These are phyloP conservation scores for Paratilapia polleni DNA, from an alignment of 2,113 vertebrate species.

Conservation along the genomic window DNA sequence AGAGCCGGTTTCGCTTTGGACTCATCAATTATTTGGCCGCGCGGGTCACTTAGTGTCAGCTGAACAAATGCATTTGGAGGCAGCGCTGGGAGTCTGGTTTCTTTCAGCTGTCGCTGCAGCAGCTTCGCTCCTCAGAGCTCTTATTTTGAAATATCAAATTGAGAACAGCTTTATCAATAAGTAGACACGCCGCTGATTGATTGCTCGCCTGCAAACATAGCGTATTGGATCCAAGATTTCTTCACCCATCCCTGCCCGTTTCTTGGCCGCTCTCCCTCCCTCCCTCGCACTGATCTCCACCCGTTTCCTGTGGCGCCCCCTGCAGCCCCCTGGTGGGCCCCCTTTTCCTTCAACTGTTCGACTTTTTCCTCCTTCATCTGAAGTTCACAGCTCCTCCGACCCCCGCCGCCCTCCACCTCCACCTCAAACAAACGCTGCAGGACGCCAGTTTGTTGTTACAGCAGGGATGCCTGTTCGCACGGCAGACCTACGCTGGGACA, in stretches of 20 bases:
- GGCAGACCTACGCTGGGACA: slow-evolving; percentile 36
- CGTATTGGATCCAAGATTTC: neutral
- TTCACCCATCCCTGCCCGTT: neutral
- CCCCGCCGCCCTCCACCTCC: neutral
- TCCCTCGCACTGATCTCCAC: slow-evolving; percentile 16
- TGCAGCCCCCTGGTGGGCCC: slow-evolving; percentile 44
- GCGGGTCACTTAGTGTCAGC: slow-evolving; percentile 7
- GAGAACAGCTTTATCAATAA: neutral
- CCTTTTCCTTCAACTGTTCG: slow-evolving; percentile 56
- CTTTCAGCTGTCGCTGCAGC: neutral
- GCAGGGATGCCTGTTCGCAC: slow-evolving; percentile 40
- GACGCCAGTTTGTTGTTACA: slow-evolving; percentile 49
- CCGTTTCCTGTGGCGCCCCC: slow-evolving; percentile 60
- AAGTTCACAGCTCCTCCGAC: slow-evolving; percentile 10
- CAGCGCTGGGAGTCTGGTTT: slow-evolving; percentile 35
- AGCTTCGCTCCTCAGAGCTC: neutral
- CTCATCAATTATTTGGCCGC: slow-evolving; percentile 46
- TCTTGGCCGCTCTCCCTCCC: slow-evolving; percentile 8
- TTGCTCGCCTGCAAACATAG: neutral
- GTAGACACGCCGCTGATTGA: neutral
- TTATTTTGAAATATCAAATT: slow-evolving; percentile 31
- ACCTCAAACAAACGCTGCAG: slow-evolving; percentile 49
- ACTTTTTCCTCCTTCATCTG: slow-evolving; percentile 40
- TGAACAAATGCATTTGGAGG: slow-evolving; percentile 37
- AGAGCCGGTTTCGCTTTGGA: neutral